phyloP scores from a whole-genome alignment of 2,888 invertebrate genomes.

The Sminthurinus aureus region DNA sequence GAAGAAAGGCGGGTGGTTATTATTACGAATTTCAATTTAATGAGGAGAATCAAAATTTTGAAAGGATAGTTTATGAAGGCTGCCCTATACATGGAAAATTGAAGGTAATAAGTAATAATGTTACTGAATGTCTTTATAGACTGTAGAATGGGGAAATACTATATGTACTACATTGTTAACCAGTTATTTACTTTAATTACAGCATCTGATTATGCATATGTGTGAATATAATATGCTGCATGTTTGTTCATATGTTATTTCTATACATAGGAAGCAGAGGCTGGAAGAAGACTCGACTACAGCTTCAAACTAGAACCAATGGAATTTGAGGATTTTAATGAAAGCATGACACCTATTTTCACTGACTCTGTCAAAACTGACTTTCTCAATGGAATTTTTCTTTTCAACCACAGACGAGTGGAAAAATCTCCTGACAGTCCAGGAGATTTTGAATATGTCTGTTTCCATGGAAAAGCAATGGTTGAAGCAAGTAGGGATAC shows the following conservation, averaged over 20 bases:
- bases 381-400: background rate
- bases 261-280: background rate
- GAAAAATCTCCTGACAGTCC: background rate
- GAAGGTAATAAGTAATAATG: too few species aligned
- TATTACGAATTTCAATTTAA: background rate
- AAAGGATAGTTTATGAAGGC: background rate
- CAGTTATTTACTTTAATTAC: too few species aligned
- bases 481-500: background rate
- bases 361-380: background rate
- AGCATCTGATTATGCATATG: background rate
- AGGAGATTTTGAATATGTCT: constrained; percentile 18
- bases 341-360: background rate
- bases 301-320: background rate
- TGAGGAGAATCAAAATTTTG: background rate
- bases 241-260: background rate
- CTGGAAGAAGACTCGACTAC: background rate
- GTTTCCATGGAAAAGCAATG: background rate
- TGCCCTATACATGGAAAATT: background rate
- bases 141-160: too few species aligned
- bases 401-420: background rate
- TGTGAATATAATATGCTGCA: background rate
- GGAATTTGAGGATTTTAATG: background rate
- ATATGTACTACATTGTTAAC: too few species aligned
- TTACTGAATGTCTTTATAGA: too few species aligned
- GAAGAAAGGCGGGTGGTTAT: background rate